These are phyloP conservation scores for Aporophyla nigra DNA, from an alignment of 2,888 invertebrate species.

Conservation along the genomic window DNA sequence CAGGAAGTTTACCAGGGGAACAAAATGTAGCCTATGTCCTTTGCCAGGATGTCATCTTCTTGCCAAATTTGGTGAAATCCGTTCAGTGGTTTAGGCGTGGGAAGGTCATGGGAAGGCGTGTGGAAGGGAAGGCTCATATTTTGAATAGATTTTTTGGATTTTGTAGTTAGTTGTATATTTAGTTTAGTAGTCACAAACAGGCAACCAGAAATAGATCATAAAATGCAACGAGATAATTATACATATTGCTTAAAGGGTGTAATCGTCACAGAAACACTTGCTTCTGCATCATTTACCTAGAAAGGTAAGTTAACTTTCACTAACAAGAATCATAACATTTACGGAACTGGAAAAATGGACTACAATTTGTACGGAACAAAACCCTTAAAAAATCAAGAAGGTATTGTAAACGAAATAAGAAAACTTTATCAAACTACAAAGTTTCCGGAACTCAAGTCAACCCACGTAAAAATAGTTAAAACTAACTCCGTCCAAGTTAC, in stretches of 20 bases:
- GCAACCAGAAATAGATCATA: too few species aligned
- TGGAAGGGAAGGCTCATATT: too few species aligned
- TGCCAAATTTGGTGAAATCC: too few species aligned
- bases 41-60: too few species aligned
- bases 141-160: too few species aligned
- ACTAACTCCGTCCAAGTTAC: slow-evolving; percentile 60
- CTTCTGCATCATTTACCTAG: neutral
- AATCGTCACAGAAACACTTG: neutral
- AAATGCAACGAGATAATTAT: neutral
- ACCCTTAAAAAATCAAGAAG: neutral
- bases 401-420: slow-evolving; percentile 38
- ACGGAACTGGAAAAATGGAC: neutral
- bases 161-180: too few species aligned
- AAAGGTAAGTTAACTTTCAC: neutral
- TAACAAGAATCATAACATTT: neutral
- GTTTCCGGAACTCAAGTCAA: slow-evolving; percentile 46
- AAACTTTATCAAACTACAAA: slow-evolving; percentile 39
- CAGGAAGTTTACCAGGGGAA: too few species aligned
- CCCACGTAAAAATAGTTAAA: slow-evolving; percentile 71
- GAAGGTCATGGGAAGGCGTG: too few species aligned
- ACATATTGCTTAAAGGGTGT: too few species aligned
- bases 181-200: neutral
- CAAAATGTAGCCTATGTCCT: too few species aligned
- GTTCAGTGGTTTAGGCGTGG: too few species aligned
- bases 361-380: neutral